These are phyloP conservation scores for Thamnophis sirtalis DNA, from an alignment of 2,113 vertebrate genomes.

Conservation along the genomic window DNA sequence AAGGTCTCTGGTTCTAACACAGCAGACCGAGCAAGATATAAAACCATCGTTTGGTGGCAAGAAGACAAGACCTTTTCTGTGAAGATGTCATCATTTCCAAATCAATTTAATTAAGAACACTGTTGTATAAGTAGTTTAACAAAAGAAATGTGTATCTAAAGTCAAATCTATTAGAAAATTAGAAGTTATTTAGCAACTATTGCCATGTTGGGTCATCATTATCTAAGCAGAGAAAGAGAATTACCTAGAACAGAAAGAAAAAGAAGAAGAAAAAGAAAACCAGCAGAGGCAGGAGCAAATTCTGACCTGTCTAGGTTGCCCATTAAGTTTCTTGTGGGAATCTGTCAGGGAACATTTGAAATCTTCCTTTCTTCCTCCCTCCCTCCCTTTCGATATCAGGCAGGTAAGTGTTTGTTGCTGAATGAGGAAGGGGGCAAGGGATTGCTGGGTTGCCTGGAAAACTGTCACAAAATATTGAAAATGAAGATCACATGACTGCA, in stretches of 20 bases:
- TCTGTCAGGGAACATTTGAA: no score
- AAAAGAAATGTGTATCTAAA: constrained; percentile 17
- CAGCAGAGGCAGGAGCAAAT: not conserved
- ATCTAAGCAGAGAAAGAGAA: no score
- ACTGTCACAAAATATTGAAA: not conserved
- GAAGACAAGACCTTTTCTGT: constrained; percentile 24
- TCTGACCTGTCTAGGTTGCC: not conserved
- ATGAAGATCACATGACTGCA: not conserved
- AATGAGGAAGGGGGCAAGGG: not conserved
- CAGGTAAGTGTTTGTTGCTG: not conserved
- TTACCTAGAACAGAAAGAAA: no score
- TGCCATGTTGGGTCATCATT: no score
- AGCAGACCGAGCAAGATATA: not conserved
- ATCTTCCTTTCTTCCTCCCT: not conserved
- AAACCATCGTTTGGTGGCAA: constrained; percentile 13
- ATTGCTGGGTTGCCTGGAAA: not conserved
- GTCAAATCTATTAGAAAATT: constrained; percentile 11
- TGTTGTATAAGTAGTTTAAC: constrained; percentile 33
- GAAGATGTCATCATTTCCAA: constrained; percentile 9
- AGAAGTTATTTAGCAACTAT: constrained; percentile 31
- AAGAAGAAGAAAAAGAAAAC: rapidly evolving
- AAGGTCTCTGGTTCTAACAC: not conserved
- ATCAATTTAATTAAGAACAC: constrained; percentile 34
- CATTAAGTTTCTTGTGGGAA: not conserved
- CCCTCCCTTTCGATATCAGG: not conserved